Base-by-base conservation (phyloP, 2,888 invertebrate genomes). In the Acleris cristana region DNA sequence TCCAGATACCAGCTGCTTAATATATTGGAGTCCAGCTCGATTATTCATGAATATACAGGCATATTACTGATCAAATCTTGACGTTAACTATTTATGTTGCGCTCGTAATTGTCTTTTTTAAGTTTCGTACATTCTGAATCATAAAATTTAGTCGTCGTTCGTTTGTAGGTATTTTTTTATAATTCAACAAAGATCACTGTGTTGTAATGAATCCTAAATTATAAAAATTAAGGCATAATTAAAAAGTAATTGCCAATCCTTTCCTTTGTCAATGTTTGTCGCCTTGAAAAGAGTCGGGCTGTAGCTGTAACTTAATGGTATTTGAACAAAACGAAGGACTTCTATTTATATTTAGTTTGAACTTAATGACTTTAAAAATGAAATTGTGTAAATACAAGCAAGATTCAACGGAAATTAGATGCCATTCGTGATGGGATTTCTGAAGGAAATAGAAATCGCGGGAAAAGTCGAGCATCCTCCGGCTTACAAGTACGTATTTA, bases 371-470 rank as follows among this genome's bases (percentile, higher is more conserved):
- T 44, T 21, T 45, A 61, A 53, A 64, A 65, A 72, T 72, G 64
- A 78, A 79, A 82, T 74, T 77, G 76, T 72, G 74, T 80, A 79
- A 83, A 74, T 79, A 79, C 77, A 81, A 84, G 83, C 73, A 81
- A 79, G 75, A 69, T 79, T 58, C 64, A n/a, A 64, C 81, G 84
- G 83, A 87, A 86, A 89, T 87, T 86, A 85, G 82, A 84, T 79
- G 74, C 74, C 75, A 74, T 80, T 79, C 58, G 19, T 73, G 78
- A 79, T 72, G 78, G 80, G 78, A 78, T 74, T 79, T 79, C 79
- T 71, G 69, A 74, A 79, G 80, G 81, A 83, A 85, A 87, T 84
- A 76, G 81, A 83, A 81, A 81, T 79, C 72, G 72, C 57, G 69
- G 76, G 69, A 74, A 72, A 71, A 72, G 73, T 77, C 70, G 69